A percentile compares a stretch with the other conserved stretches of the same genome.
Evolutionary conservation across 2,888 invertebrate species (phyloP).

Genomic region (Mythimna pallens): DNA sequence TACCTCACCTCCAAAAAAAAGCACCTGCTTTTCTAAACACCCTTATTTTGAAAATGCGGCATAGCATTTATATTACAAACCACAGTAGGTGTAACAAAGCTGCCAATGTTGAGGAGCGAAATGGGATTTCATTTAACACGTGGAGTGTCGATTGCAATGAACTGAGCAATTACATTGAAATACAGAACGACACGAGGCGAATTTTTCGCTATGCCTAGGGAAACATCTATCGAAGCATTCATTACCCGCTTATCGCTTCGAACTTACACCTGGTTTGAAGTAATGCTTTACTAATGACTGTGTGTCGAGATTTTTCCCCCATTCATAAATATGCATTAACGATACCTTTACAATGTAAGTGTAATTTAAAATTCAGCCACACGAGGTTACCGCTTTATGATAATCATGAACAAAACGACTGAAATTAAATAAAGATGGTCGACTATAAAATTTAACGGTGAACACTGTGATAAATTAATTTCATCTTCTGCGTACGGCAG

Average conservation of each 20-base stretch:
- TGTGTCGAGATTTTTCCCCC: conserved; percentile 87
- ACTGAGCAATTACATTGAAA: too few relatives aligned
- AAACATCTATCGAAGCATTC: background rate
- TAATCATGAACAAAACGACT: conserved; percentile 35
- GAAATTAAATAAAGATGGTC: conserved; percentile 33
- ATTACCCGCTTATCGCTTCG: conserved; percentile 38
- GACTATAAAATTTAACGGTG: conserved; percentile 4
- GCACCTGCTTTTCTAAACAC: too few relatives aligned
- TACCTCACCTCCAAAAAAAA: too few relatives aligned
- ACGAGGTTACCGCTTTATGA: conserved; percentile 47
- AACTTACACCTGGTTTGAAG: conserved; percentile 69
- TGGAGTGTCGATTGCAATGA: too few relatives aligned
- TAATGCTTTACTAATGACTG: conserved; percentile 88
- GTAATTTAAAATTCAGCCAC: conserved; percentile 80
- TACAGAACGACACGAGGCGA: too few relatives aligned
- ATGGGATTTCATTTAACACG: too few relatives aligned
- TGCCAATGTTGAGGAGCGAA: too few relatives aligned
- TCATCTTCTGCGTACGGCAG: too few relatives aligned
- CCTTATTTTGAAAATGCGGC: too few relatives aligned
- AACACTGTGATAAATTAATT: background rate
- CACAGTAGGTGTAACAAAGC: too few relatives aligned
- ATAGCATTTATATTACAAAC: too few relatives aligned
- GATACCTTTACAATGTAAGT: conserved; percentile 77
- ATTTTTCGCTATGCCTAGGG: background rate
- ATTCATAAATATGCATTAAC: conserved; percentile 89